phyloP scores from a whole-genome alignment of 1,140 invertebrate species.

The Pseudobourletiella spinata region DNA sequence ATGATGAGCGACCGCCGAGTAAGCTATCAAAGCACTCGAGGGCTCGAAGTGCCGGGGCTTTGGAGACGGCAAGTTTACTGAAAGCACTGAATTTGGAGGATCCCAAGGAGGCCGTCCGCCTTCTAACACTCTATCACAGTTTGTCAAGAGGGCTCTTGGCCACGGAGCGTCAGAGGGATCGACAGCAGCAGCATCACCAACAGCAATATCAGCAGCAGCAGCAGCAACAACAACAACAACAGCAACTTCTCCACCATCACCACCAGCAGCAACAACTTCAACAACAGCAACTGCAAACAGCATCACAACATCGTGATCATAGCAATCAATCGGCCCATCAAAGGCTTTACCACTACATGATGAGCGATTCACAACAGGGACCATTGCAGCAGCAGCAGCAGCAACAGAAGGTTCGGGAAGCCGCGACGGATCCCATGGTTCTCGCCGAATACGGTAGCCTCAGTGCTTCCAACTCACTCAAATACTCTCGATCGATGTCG shows the following conservation, averaged over 20 bases:
- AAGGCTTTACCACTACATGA: slow-evolving; percentile 4
- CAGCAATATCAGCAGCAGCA: slow-evolving; percentile 14
- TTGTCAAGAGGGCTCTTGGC: slow-evolving; percentile 21
- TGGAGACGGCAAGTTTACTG: slow-evolving; percentile 32
- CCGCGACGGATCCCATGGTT: background rate
- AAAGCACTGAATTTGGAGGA: slow-evolving; percentile 24
- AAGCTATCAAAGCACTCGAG: slow-evolving; percentile 34
- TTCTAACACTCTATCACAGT: slow-evolving; percentile 32
- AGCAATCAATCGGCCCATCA: background rate
- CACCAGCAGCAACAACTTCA: background rate
- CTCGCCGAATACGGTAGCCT: background rate
- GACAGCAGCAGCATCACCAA: slow-evolving; percentile 14
- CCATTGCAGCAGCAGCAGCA: background rate
- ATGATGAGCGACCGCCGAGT: slow-evolving; percentile 31
- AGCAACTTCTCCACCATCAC: background rate
- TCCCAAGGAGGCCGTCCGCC: slow-evolving; percentile 33
- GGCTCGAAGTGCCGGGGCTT: slow-evolving; percentile 30
- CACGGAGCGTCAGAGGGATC: slow-evolving; percentile 5
- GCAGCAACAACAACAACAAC: slow-evolving; percentile 8
- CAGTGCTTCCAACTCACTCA: background rate
- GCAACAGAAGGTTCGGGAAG: background rate
- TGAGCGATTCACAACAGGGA: background rate
- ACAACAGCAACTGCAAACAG: background rate
- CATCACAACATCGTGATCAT: slow-evolving; percentile 1
- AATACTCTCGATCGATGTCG: background rate